These are phyloP conservation scores for Rhodinocichla rosea DNA, from an alignment of 2,113 vertebrate species.

Conservation along the genomic window DNA sequence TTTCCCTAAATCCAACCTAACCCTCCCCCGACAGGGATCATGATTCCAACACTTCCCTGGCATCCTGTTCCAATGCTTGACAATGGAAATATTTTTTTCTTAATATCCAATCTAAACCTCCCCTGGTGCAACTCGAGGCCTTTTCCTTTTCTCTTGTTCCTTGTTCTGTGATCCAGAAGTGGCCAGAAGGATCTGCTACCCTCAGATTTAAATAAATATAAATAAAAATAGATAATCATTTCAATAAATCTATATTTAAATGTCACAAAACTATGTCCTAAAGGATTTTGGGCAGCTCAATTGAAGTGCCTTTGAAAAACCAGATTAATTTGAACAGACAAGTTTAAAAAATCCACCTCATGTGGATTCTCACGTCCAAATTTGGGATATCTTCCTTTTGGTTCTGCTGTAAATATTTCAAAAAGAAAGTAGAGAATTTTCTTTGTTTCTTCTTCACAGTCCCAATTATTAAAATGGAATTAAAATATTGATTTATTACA, in stretches of 20 bases:
- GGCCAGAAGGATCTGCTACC: too few species aligned
- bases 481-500: slow-evolving; percentile 1
- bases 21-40: too few species aligned
- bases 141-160: not conserved
- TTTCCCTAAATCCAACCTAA: not conserved
- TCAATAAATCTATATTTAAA: not conserved
- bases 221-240: not conserved
- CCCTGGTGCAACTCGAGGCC: not conserved
- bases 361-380: not conserved
- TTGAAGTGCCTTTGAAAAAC: not conserved
- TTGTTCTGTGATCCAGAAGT: not conserved
- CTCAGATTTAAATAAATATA: not conserved
- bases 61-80: not conserved
- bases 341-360: not conserved
- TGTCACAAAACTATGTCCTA: not conserved
- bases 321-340: not conserved
- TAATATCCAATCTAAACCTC: not conserved
- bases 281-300: not conserved
- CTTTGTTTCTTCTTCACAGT: not conserved
- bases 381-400: not conserved
- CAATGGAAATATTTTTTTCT: not conserved
- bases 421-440: not conserved
- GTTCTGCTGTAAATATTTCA: not conserved
- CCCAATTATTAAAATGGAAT: not conserved
- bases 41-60: not conserved